Base-by-base conservation (phyloP, 2,888 invertebrate species). In the Darwinula stevensoni region DNA sequence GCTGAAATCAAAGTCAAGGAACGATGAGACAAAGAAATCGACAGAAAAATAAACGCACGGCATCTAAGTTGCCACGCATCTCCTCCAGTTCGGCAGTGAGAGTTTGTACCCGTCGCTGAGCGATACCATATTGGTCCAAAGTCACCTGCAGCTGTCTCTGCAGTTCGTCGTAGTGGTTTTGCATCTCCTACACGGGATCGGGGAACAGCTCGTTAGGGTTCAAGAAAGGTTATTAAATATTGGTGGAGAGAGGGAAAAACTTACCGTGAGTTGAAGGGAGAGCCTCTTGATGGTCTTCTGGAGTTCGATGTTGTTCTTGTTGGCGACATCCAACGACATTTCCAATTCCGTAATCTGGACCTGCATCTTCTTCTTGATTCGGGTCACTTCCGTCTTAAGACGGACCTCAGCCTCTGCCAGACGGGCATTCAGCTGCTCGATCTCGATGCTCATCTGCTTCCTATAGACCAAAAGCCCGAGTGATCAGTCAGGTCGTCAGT, bases 321-420 rank as follows among this genome's bases (percentile, higher is more conserved):
- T 91, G 59, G 86, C 78, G 44, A 84, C 78, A 58, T 91, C 91
- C 56, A 97, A 66, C 34, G 82, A 75, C 62, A 88, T 67, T 56
- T 88, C 88, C 49, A 91, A 61, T 56, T 91, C 88, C 45, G 86
- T 86, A 57, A 91, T 88, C 50, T 82, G 82, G 52, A 86, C 75
- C 60, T 86, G 86, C 53, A 86, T 62, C 74, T 91, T 91, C 82
- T 91, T 91, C 73, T 88, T 88, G 61, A 91, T 76, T 58, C 88
- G 78, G 41, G 68, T 65, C 35, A 91, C 78, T 57, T 91, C 88
- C 46, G 82, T 71, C 66, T 86, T 86, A 54, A 91, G 62, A 55
- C 69, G 78, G 43, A 80, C 82, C 59, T 91, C 88, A 40, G 86
- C 84, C 52, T 91, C 88, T 38, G 82, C 75, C 43, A 91, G 74